Conservation (phyloP, 2,113 vertebrate genomes). For the Parus major region DNA sequence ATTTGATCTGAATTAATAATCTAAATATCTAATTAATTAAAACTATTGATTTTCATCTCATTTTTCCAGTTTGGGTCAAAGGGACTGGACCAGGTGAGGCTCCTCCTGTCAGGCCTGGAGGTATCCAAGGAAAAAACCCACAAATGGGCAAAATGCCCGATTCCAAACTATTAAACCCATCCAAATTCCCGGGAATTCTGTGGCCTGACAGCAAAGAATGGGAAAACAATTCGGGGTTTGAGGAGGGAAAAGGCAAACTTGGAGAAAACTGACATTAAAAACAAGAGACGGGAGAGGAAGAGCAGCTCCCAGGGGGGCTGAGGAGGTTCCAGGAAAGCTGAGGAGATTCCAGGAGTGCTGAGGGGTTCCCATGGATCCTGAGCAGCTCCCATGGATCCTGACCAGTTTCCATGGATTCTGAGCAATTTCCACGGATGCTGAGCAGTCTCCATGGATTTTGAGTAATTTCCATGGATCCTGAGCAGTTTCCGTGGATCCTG, state of each 20-base stretch:
- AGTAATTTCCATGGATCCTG: no score
- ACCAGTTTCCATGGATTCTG: rapidly evolving
- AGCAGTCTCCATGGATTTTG: no score
- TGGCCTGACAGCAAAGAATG: rapidly evolving
- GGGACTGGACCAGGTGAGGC: neutral
- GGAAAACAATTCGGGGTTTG: rapidly evolving
- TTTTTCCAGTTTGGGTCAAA: neutral
- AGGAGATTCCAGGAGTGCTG: neutral
- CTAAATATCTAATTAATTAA: no score
- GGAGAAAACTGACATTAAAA: neutral
- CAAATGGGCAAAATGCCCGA: rapidly evolving
- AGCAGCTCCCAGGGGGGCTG: neutral
- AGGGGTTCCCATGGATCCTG: neutral
- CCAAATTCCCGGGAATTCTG: neutral
- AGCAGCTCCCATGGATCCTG: neutral
- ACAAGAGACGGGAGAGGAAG: no score
- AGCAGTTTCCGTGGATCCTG: rapidly evolving
- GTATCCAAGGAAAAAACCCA: neutral
- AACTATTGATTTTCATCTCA: neutral
- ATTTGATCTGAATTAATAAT: rapidly evolving
- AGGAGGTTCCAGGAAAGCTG: neutral
- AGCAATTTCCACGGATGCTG: rapidly evolving
- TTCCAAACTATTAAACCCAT: neutral
- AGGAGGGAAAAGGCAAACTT: neutral
- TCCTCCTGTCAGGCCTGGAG: neutral